phyloP scores from a whole-genome alignment of 1,140 invertebrate species.

The Tetraneura akinire region DNA sequence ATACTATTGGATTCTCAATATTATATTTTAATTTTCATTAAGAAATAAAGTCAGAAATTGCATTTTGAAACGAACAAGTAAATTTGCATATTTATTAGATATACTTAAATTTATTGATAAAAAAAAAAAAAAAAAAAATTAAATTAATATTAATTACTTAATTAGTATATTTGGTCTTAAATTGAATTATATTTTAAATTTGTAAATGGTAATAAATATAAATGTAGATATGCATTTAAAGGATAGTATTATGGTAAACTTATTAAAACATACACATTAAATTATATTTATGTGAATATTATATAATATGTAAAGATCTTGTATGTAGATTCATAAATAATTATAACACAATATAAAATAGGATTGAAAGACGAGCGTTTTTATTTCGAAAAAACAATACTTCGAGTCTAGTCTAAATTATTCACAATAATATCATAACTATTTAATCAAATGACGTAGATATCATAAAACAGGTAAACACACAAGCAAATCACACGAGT shows the following conservation, averaged over 20 bases:
- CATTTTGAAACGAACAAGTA: not conserved
- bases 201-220: not conserved
- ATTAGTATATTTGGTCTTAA: not conserved
- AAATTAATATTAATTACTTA: not conserved
- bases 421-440: conserved; percentile 13
- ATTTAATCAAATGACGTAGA: conserved; percentile 47
- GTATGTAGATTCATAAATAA: not conserved
- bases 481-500: conserved; percentile 45
- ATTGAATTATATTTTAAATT: conserved; percentile 2
- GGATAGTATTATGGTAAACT: not conserved
- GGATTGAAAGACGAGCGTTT: conserved; percentile 42
- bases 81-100: not conserved
- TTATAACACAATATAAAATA: conserved; percentile 32
- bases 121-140: too few species aligned
- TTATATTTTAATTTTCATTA: not conserved
- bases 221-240: not conserved
- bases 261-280: not conserved
- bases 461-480: conserved; percentile 42
- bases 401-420: conserved; percentile 29
- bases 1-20: not conserved
- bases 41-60: not conserved
- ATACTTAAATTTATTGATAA: not conserved
- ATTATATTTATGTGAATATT: too few species aligned
- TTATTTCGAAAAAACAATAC: conserved; percentile 45
- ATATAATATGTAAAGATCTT: not conserved